phyloP scores from a whole-genome alignment of 2,888 invertebrate genomes.

The Stenolophus ochropezus region DNA sequence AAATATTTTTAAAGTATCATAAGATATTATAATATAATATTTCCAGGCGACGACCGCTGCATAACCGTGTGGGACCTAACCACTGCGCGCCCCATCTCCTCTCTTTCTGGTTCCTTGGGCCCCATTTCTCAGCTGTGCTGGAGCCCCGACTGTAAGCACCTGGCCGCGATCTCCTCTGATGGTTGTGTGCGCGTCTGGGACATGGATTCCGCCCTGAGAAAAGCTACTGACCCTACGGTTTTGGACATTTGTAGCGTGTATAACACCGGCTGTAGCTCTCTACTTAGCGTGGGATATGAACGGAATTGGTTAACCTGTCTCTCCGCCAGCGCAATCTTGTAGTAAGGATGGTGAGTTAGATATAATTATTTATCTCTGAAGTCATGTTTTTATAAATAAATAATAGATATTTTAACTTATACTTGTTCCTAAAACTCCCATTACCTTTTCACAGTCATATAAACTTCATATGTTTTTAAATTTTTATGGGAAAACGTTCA shows the following conservation, averaged over 20 bases:
- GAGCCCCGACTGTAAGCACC: constrained; percentile 76
- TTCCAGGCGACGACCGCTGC: constrained; percentile 80
- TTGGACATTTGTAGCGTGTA: constrained; percentile 48
- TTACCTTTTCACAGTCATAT: too few relatives aligned
- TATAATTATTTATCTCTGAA: too few relatives aligned
- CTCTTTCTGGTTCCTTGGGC: constrained; percentile 80
- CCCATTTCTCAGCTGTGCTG: constrained; percentile 79
- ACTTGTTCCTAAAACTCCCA: too few relatives aligned
- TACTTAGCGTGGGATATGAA: constrained; percentile 49
- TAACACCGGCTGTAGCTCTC: constrained; percentile 39
- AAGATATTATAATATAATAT: neutral
- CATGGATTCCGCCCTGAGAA: constrained; percentile 31
- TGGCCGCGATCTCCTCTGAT: constrained; percentile 82
- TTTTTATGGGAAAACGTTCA: too few relatives aligned
- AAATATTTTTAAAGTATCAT: constrained; percentile 46
- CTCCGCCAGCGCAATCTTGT: constrained; percentile 32
- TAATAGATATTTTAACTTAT: too few relatives aligned
- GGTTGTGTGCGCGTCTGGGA: constrained; percentile 82
- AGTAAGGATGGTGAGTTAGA: neutral
- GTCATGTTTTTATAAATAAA: too few relatives aligned
- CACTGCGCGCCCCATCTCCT: constrained; percentile 78
- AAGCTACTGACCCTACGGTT: neutral
- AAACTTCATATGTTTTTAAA: too few relatives aligned
- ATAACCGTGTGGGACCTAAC: constrained; percentile 85
- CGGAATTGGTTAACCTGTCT: constrained; percentile 55